These are phyloP conservation scores for Sebastes hubbsi DNA, from an alignment of 2,797 vertebrate species.

Conservation along the genomic window DNA sequence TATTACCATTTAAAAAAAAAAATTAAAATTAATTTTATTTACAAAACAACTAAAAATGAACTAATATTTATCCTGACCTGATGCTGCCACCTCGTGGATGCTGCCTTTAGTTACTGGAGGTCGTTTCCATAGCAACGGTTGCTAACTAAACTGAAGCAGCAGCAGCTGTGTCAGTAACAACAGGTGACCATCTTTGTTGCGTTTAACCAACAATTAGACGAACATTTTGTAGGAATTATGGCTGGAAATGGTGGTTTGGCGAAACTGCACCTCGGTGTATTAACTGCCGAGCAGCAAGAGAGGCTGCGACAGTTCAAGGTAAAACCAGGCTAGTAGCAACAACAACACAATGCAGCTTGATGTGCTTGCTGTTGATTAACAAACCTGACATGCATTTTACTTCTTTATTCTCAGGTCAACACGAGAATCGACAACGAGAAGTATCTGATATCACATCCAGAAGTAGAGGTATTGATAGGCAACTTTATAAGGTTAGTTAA, in stretches of 20 bases:
- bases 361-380: too few species aligned
- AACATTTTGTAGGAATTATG: conserved; percentile 45
- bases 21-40: neutral
- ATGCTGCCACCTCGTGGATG: conserved; percentile 38
- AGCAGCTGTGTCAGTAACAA: conserved; percentile 22
- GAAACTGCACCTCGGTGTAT: conserved; percentile 50
- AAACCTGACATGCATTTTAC: neutral
- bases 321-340: neutral
- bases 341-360: too few species aligned
- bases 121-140: conserved; percentile 64
- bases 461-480: conserved; percentile 76
- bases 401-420: conserved; percentile 69
- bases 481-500: conserved; percentile 77
- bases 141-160: neutral
- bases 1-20: neutral
- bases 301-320: conserved; percentile 82
- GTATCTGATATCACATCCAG: conserved; percentile 81
- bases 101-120: rapidly evolving
- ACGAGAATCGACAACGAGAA: conserved; percentile 81
- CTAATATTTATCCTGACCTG: neutral
- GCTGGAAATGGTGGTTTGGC: conserved; percentile 14
- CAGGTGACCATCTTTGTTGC: conserved; percentile 33
- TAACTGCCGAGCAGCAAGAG: conserved; percentile 78
- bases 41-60: neutral
- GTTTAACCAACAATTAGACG: neutral